phyloP scores from a whole-genome alignment of 2,797 vertebrate species.

The Poeciliopsis turneri region DNA sequence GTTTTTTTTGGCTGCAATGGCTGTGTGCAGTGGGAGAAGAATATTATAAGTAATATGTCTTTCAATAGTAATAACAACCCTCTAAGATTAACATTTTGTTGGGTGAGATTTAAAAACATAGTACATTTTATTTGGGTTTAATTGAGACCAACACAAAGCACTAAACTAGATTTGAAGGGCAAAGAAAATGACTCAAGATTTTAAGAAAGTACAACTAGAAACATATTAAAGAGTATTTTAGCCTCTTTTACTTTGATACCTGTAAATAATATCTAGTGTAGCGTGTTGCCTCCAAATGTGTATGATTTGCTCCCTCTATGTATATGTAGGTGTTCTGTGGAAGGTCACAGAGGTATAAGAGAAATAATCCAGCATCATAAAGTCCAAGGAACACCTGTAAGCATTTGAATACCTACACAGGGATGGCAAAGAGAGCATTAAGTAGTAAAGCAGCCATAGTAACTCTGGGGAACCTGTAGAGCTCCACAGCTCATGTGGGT shows the following conservation, averaged over 20 bases:
- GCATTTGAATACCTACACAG: neutral
- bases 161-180: neutral
- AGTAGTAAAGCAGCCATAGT: neutral
- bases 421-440: neutral
- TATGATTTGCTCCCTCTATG: neutral
- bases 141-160: neutral
- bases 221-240: neutral
- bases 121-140: neutral
- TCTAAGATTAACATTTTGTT: neutral
- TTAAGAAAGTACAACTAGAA: neutral
- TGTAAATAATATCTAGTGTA: neutral
- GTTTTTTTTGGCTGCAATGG: neutral
- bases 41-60: neutral
- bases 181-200: neutral
- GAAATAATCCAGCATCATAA: neutral
- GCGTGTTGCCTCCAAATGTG: neutral
- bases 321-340: neutral
- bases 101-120: neutral
- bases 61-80: neutral
- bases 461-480: neutral
- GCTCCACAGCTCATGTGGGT: neutral
- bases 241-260: neutral
- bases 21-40: neutral
- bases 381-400: neutral
- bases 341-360: neutral